Percentiles rank a stretch among this genome's conserved stretches.
Conservation (phyloP, 2,113 vertebrate species). For the Noctilio leporinus region DNA sequence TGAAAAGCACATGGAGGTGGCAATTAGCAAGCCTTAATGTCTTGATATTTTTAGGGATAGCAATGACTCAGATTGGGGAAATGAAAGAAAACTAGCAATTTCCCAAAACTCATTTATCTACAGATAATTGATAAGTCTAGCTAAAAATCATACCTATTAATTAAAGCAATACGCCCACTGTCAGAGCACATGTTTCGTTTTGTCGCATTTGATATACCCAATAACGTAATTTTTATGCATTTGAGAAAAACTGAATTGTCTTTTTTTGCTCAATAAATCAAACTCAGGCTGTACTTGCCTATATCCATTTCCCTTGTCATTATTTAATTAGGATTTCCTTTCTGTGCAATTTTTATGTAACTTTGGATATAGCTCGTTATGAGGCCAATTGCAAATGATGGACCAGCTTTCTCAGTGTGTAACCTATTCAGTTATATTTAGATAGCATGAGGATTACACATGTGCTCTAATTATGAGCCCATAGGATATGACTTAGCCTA, state of each 20-base stretch:
- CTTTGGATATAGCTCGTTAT: background rate
- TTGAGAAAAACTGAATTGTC: background rate
- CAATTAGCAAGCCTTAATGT: background rate
- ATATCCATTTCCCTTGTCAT: background rate
- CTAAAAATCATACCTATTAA: background rate
- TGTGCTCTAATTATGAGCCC: background rate
- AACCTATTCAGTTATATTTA: background rate
- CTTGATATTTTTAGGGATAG: background rate
- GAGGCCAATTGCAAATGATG: background rate
- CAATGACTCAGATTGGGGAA: background rate
- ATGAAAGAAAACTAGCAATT: background rate
- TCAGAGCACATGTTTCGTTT: background rate
- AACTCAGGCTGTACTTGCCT: background rate
- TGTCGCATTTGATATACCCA: background rate
- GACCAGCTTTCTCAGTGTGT: background rate
- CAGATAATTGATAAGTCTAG: background rate
- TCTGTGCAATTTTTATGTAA: background rate
- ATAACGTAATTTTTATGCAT: background rate
- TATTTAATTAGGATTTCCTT: slow-evolving; percentile 19
- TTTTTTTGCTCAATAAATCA: background rate
- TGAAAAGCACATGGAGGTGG: background rate
- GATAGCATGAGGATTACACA: background rate
- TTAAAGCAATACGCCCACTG: background rate
- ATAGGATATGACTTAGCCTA: background rate
- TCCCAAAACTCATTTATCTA: background rate